These are phyloP conservation scores for Chiridota heheva DNA, from an alignment of 35 echinoderm and acorn worm genomes.

Conservation along the genomic window DNA sequence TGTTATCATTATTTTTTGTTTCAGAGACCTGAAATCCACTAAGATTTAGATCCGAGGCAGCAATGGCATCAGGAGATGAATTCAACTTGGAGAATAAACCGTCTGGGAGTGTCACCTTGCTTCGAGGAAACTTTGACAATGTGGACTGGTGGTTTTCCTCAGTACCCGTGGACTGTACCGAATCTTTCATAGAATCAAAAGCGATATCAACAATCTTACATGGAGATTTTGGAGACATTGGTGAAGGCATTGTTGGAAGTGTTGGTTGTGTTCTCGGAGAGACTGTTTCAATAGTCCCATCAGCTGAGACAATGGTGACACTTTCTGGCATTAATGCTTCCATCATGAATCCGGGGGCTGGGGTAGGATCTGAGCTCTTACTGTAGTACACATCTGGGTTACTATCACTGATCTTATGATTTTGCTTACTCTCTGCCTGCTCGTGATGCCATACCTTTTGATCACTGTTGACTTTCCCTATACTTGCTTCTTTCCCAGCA, in stretches of 20 bases:
- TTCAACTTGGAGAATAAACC: too few relatives aligned
- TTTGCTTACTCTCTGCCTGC: neutral
- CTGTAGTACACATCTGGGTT: neutral
- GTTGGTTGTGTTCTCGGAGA: neutral
- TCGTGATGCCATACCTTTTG: neutral
- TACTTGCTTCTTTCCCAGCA: neutral
- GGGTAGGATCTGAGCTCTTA: conserved; percentile 21
- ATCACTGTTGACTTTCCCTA: neutral
- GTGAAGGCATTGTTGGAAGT: neutral
- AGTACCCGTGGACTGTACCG: too few relatives aligned
- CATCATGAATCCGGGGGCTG: conserved; percentile 27
- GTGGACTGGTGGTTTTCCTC: neutral
- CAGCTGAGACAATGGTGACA: conserved; percentile 35
- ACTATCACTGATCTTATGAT: neutral
- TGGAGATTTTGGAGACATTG: neutral
- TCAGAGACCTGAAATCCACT: neutral
- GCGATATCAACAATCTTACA: conserved; percentile 15
- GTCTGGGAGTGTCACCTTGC: neutral
- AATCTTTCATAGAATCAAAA: neutral
- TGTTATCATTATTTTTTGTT: neutral
- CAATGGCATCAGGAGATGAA: neutral
- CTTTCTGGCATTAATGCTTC: conserved; percentile 12
- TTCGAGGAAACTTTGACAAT: neutral
- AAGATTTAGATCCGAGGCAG: neutral
- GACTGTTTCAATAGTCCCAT: neutral